phyloP scores from a whole-genome alignment of 2,888 invertebrate species.

The Pocota personata region DNA sequence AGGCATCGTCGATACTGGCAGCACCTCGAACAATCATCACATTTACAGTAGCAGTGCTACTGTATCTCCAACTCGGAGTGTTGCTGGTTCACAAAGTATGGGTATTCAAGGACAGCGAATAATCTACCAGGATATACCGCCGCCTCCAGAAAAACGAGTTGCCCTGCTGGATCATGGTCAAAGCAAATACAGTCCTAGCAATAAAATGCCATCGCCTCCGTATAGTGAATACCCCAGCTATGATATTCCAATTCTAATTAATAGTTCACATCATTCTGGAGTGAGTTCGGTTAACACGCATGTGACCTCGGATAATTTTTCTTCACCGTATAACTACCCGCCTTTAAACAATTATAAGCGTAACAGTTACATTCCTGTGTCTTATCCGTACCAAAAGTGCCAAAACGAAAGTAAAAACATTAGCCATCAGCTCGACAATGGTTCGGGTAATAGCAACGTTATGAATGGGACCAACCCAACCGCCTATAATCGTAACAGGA shows the following conservation, averaged over 20 bases:
- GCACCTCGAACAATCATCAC: constrained; percentile 17
- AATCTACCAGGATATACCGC: constrained; percentile 58
- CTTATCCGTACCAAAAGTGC: constrained; percentile 60
- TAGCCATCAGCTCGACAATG: constrained; percentile 29
- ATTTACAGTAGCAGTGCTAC: constrained; percentile 58
- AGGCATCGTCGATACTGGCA: constrained; percentile 57
- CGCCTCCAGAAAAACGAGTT: constrained; percentile 54
- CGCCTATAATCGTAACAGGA: constrained; percentile 55
- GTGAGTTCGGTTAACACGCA: constrained; percentile 23
- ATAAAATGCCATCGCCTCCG: constrained; percentile 46
- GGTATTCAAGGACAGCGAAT: constrained; percentile 47
- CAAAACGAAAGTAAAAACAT: constrained; percentile 53
- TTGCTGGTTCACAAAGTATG: constrained; percentile 25
- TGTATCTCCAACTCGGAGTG: constrained; percentile 42
- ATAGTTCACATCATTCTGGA: constrained; percentile 50
- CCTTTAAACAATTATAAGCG: constrained; percentile 60
- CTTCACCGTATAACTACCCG: constrained; percentile 61
- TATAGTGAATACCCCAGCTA: constrained; percentile 56
- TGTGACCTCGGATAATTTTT: constrained; percentile 32
- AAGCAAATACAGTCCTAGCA: constrained; percentile 45
- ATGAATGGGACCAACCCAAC: constrained; percentile 24
- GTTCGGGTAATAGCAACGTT: constrained; percentile 5
- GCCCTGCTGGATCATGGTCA: constrained; percentile 34
- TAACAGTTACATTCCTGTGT: constrained; percentile 63
- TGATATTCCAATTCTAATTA: constrained; percentile 64